Base-by-base conservation (phyloP, 2,888 invertebrate species). In the Agrochola lychnidis region DNA sequence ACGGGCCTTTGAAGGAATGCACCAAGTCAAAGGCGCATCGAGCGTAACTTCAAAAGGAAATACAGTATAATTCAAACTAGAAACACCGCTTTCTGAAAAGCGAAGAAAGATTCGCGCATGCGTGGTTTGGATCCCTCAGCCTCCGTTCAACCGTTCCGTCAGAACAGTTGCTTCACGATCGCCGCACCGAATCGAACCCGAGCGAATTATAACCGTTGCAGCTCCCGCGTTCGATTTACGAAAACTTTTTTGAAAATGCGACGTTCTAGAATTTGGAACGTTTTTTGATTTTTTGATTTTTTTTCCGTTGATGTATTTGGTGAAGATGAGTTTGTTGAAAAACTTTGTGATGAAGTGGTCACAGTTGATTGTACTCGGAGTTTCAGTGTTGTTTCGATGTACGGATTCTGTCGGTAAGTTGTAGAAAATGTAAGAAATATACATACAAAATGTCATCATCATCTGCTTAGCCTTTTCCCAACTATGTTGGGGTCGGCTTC, bases 331-430 rank as follows among this genome's bases (percentile, higher is more conserved):
- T 93, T 87, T 89, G 84, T 89, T 87, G 62, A 90, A 85, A 87
- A 90, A 87, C 81, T 87, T 89, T 86, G 95, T 95, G 94, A 93
- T 94, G 92, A 93, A 93, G 95, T 95, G 94, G 89, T 88, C 87
- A 77, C 88, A 89, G 85, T 91, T 93, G 85, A 85, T 94, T 87
- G 90, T 95, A 91, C 91, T 95, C 89, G 95, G 95, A 95, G 91
- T 96, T 94, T 92, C 95, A 94, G 95, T 96, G 95, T 92, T 96
- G 89, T 94, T 95, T 86, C 92, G 92, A 80, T 93, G 93, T 89
- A 95, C 96, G 92, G 95, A 95, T 91, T 96, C 96, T 61, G 93
- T 96, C 76, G 96, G 96, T 96, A 89, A 96, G 96, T 94, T 90
- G 73, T 70, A 70, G 69, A 76, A 66, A 57, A 63, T 56, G 56